Evolutionary conservation across 2,888 invertebrate genomes (phyloP), one percentile per base, ranked within the genome.

Genomic region (Drosophila diplacantha): DNA sequence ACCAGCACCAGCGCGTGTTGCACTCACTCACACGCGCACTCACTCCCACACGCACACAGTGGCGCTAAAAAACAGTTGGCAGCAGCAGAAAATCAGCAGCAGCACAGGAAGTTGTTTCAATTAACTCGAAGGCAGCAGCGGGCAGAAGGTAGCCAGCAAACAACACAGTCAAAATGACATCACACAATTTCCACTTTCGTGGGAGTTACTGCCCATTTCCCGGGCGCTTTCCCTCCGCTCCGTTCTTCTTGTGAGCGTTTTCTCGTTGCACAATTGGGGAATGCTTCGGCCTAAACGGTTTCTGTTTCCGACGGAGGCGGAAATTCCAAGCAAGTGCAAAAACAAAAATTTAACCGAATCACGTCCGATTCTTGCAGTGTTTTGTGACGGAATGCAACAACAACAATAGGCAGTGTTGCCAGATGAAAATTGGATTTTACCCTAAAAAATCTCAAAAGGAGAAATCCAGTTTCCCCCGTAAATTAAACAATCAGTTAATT

Each of bases 101-200:
- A 56, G 64, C 53, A 56, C 71, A 76, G 78, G 81, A 78, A 81
- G 62, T 62, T 62, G 74, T 78, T 79, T 81, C 73, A 78, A 78
- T 78, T 81, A 79, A 79, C 74, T 57, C 57, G 69, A 79, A 78
- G 76, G 68, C 54, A 50, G 43, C 43, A 44, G 43, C 26, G 22
- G 22, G 26, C 41, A 44, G 44, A 12, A 16, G 26, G 29, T 29
- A 52, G 52, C 26, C 39, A 39, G 18, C 43, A 14, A 44, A 44
- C 44, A 44, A 44, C 44, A 56, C 56, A 41, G 51, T 51, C 61
- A 35, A 61, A 62, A 61, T 61, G 61, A 61, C 61, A 61, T 62
- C 63, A 62, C 62, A 62, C 63, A 44, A 63, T 63, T 52, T 43
- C 44, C 62, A 37, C 51, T 61, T 61, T 44, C 63, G 64, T 55